Percentiles rank a stretch among this genome's conserved stretches.
Evolutionary conservation across 2,888 invertebrate genomes (phyloP).

Genomic region (Adelognathus sp.): DNA sequence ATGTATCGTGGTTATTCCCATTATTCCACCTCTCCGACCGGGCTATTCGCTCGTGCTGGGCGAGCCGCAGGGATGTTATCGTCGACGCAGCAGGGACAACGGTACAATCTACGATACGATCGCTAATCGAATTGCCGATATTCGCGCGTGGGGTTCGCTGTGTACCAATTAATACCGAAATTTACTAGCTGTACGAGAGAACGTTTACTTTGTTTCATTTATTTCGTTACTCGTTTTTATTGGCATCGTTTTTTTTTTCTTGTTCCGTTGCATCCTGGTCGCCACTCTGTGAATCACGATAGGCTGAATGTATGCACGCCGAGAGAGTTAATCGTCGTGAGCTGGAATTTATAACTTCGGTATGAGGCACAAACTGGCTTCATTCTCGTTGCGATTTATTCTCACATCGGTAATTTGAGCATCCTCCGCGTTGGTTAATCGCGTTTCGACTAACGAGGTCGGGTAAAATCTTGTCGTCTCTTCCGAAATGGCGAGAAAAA

Average conservation of each 20-base stretch:
- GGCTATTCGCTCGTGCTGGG: too few species aligned
- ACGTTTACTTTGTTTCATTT: not conserved
- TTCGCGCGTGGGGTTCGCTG: slow-evolving; percentile 21
- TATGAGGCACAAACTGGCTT: slow-evolving; percentile 11
- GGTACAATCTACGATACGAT: slow-evolving; percentile 39
- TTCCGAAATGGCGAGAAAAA: not conserved
- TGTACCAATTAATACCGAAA: slow-evolving; percentile 49
- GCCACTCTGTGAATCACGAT: slow-evolving; percentile 33
- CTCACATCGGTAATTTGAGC: not conserved
- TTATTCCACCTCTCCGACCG: slow-evolving; percentile 9
- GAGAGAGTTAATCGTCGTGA: slow-evolving; percentile 6
- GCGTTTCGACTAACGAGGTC: slow-evolving; percentile 12
- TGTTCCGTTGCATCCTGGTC: slow-evolving; percentile 13
- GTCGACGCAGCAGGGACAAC: slow-evolving; percentile 25
- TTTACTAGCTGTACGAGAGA: slow-evolving; percentile 33
- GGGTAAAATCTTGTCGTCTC: not conserved
- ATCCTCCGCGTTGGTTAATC: not conserved
- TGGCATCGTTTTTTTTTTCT: slow-evolving; percentile 14
- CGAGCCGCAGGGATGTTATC: slow-evolving; percentile 13
- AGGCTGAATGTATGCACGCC: not conserved
- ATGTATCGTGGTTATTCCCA: not conserved
- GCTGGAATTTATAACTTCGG: slow-evolving; percentile 12
- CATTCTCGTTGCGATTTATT: slow-evolving; percentile 25
- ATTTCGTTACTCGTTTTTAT: not conserved
- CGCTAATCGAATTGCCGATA: slow-evolving; percentile 55